Base-by-base conservation (phyloP, 1,140 invertebrate species). In the Trypoxylus dichotomus region DNA sequence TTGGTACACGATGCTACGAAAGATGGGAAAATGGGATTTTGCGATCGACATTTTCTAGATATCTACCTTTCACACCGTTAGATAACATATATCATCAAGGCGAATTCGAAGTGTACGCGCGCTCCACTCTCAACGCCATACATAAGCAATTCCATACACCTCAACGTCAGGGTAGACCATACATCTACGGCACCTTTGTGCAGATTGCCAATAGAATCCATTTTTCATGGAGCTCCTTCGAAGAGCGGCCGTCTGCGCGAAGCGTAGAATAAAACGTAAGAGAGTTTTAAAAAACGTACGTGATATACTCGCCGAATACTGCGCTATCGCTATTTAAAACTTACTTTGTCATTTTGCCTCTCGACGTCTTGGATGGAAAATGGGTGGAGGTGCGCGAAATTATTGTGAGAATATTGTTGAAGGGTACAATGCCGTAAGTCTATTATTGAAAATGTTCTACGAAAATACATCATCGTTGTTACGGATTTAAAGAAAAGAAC, bases 271-370 rank as follows among this genome's bases (percentile, higher is more conserved):
- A 63, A 27, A 63, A 63, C 10, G 60, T 63, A 63, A 47, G 60
- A 63, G 21, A 63, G 60, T 63, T 63, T 63, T 63, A 63, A 63
- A 63, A 63, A 63, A 63, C 60, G 60, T 63, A 63, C 60, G 60
- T 63, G 60, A 63, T 27, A 63, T 63, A 27, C 60, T 63, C 43
- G 43, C n/a, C 13, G 43, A 47, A 47, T 47, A 47, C n/a, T 47
- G 43, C 43, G 43, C 43, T 47, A 47, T 47, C n/a, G n/a, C 43
- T 47, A 47, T 47, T 47, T 47, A 47, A 47, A 47, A 47, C 43
- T 13, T 15, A 47, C 43, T 47, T 47, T 47, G 43, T 47, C 43
- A 47, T 47, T 47, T 47, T 47, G n/a, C n/a, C 43, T 47, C 43
- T 19, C 11, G 43, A 47, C 43, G 43, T 47, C 13, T 47, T 47